phyloP scores from a whole-genome alignment of 2,888 invertebrate genomes.

The Bellardia bayeri region DNA sequence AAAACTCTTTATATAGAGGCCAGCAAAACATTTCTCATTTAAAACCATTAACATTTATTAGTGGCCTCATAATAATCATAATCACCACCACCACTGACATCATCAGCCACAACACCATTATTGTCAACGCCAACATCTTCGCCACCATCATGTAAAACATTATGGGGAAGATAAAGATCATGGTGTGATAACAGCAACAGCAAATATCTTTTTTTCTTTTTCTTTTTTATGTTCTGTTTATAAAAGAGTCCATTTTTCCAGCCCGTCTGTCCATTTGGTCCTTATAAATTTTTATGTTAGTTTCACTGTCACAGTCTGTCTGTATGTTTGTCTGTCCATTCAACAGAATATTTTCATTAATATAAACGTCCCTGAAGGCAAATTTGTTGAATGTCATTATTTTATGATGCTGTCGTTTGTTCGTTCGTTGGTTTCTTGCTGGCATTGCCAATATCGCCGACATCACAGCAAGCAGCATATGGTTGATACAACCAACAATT shows the following conservation, averaged over 20 bases:
- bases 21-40: slow-evolving; percentile 29
- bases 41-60: slow-evolving; percentile 65
- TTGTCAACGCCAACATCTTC: slow-evolving; percentile 36
- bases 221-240: not conserved
- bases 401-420: slow-evolving; percentile 55
- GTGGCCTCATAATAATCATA: slow-evolving; percentile 57
- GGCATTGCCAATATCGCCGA: slow-evolving; percentile 25
- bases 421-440: slow-evolving; percentile 26
- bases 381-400: slow-evolving; percentile 73
- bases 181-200: slow-evolving; percentile 56
- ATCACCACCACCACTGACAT: slow-evolving; percentile 21
- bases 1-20: slow-evolving; percentile 5
- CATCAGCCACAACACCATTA: slow-evolving; percentile 13
- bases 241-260: slow-evolving; percentile 28
- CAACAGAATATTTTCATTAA: slow-evolving; percentile 70
- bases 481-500: slow-evolving; percentile 33
- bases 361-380: slow-evolving; percentile 69
- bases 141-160: slow-evolving; percentile 42
- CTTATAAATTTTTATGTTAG: slow-evolving; percentile 11
- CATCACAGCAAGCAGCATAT: slow-evolving; percentile 54
- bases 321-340: slow-evolving; percentile 45
- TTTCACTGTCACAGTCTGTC: slow-evolving; percentile 18
- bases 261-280: not conserved
- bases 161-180: slow-evolving; percentile 56
- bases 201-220: slow-evolving; percentile 5